Conservation (phyloP, 2,888 invertebrate genomes). For the Eilema sororculum region DNA sequence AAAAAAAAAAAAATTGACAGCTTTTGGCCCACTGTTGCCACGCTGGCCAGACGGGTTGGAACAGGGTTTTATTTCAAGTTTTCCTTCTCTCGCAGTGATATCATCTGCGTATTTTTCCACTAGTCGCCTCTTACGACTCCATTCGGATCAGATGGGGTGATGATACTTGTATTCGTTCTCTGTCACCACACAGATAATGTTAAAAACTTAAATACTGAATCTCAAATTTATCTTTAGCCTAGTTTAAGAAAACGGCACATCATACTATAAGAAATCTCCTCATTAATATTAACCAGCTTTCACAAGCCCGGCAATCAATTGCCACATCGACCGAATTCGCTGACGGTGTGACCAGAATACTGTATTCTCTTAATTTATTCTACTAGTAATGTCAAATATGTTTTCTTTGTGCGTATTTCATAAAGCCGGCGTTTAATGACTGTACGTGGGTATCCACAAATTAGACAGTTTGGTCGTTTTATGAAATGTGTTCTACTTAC, state of each 20-base stretch:
- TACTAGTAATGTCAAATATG: slow-evolving; percentile 31
- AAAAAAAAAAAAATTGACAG: no score
- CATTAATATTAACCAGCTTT: slow-evolving; percentile 45
- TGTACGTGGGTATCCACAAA: slow-evolving; percentile 23
- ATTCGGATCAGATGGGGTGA: no score
- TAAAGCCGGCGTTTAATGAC: slow-evolving; percentile 12
- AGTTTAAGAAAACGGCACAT: slow-evolving; percentile 9
- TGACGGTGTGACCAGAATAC: slow-evolving; percentile 44
- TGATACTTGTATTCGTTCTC: no score
- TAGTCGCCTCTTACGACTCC: no score
- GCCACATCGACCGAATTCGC: slow-evolving; percentile 26
- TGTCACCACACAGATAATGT: background rate
- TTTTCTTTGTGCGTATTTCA: slow-evolving; percentile 32
- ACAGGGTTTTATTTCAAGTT: no score
- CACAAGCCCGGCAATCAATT: slow-evolving; percentile 45
- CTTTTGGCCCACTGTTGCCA: no score
- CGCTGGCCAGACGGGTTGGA: no score
- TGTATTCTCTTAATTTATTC: slow-evolving; percentile 28
- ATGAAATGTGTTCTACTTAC: background rate
- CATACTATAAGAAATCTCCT: slow-evolving; percentile 24
- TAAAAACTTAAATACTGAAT: background rate
- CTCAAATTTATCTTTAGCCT: background rate
- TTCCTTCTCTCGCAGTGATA: no score
- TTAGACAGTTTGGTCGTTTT: slow-evolving; percentile 10
- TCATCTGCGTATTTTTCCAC: no score